These are phyloP conservation scores for Danio rerio DNA, from an alignment of 2,113 vertebrate genomes.

Conservation along the genomic window GRCz12tu NC_133187.1:51205501-51206000, in stretches of 20 bases:
- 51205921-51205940: background rate
- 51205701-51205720: too few species aligned
- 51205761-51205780: too few species aligned
- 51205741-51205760: too few species aligned
- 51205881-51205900: background rate
- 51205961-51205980: background rate
- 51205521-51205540: background rate
- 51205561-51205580: too few species aligned
- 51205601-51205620: too few species aligned
- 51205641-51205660: too few species aligned
- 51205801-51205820: background rate
- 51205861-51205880: background rate
- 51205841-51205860: background rate
- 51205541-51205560: background rate
- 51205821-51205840: background rate
- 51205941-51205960: background rate
- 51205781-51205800: too few species aligned
- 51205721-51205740: too few species aligned
- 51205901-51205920: background rate
- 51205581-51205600: too few species aligned
- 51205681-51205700: too few species aligned
- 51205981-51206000: background rate
- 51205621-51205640: too few species aligned
- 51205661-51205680: too few species aligned
- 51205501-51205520: background rate